Evolutionary conservation across 1,140 invertebrate genomes (phyloP), one percentile per base, ranked within the genome.

Genomic region (Caenorhabditis briggsae): DNA sequence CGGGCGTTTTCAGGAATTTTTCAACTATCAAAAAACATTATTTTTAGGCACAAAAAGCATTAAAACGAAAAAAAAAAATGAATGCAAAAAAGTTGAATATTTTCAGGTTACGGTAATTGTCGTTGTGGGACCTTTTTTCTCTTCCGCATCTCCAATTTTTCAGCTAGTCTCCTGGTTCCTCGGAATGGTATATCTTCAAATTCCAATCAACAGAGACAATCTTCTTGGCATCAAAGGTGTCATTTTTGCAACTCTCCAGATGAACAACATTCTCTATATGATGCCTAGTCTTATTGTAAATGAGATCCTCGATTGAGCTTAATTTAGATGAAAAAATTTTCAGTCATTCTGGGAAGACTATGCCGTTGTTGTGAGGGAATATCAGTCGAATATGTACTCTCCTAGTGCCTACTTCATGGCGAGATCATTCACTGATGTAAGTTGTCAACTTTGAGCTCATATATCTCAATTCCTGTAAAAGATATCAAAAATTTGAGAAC

Each of bases 221-320:
- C 95, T 97, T 0, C 96, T 96, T 95, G 98, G 98, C 92, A 96
- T 97, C 86, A 97, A 97, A 91, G 97, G 97, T 65, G 96, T 96
- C 20, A 94, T 98, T 33, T 98, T 97, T 91, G 94, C 97, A 83
- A 95, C 97, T 91, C 93, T 97, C 3, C 96, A 95, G 5, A 97
- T 96, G 92, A 96, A 96, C 95, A 90, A 90, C 6, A 92, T 89
- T 82, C 85, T 93, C 78, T 88, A 86, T 41, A 48, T 84, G 48
- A 92, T 93, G 74, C 87, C 89, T 46, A 90, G 93, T 55, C 20
- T 89, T 5, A 59, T 86, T 33, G 88, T 89, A 43, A 18, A 65
- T 58, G 16, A 18, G 16, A 1, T n/a, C 3, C 11, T 33, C 20
- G 11, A 61, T 23, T 25, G n/a, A 18, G 23, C 18, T 25, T 12